Evolutionary conservation across 2,888 invertebrate species (phyloP), one percentile per base, ranked within the genome.

Genomic region (Xestoiulus laeticollis): DNA sequence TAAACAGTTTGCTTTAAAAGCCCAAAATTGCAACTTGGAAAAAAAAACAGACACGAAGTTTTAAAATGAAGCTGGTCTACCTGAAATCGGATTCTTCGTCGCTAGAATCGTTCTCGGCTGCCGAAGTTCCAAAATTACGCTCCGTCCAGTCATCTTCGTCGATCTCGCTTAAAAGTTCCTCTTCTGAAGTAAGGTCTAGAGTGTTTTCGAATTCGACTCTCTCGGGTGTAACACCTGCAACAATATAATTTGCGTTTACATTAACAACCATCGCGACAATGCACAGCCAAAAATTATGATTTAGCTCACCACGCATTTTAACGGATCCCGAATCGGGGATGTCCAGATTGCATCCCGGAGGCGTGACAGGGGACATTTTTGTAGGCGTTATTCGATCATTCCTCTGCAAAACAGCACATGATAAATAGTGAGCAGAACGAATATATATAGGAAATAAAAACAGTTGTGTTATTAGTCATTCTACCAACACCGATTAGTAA

Each of bases 81-180:
- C 90, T 90, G 26, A 90, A 89, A 89, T 90, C 92, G 43, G 90
- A 90, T 89, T 92, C 92, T 90, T 96, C 96, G 88, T 92, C 92
- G 4, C 93, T 93, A 22, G 96, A 95, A 53, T 93, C 93, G 90
- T 94, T 92, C 91, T 95, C 95, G 44, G 95, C 95, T 38, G 95
- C 94, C 0, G 96, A 96, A 82, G 96, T 95, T 59, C 93, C 92
- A 92, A 97, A 97, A 93, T 98, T 98, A 90, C 97, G 94, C 90
- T 97, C 97, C 0, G 97, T 98, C 96, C 98, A 98, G 92, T 98
- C 98, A 91, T 98, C 98, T 92, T 98, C 98, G 91, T 97, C 97
- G 92, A 97, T 96, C 92, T 96, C 96, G 92, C 94, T 94, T 33
- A 94, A 93, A 2, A 94, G 93, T 90, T 95, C 91, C 85, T 91